phyloP scores from a whole-genome alignment of 2,888 invertebrate species.

The Macaria liturata region DNA sequence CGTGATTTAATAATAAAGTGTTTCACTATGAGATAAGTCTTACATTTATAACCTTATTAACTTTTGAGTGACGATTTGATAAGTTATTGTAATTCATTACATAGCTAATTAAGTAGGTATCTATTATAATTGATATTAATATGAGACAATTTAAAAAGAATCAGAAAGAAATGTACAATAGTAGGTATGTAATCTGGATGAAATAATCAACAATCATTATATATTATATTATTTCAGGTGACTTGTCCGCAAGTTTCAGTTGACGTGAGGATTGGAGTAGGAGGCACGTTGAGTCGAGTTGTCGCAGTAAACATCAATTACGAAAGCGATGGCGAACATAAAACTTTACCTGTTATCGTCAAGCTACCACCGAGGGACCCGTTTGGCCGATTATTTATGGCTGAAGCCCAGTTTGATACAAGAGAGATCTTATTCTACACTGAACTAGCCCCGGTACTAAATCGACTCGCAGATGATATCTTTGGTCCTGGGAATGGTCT shows the following conservation, averaged over 20 bases:
- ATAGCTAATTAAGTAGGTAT: too few relatives aligned
- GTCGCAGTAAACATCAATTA: constrained; percentile 89
- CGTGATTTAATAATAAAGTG: too few relatives aligned
- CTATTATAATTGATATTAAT: too few relatives aligned
- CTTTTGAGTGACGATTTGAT: too few relatives aligned
- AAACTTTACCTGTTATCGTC: constrained; percentile 84
- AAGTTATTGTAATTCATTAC: too few relatives aligned
- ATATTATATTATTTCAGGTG: neutral
- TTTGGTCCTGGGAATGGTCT: constrained; percentile 67
- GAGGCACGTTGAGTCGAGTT: constrained; percentile 90
- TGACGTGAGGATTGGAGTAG: constrained; percentile 84
- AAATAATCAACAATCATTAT: neutral
- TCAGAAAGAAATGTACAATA: too few relatives aligned
- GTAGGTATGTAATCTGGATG: too few relatives aligned
- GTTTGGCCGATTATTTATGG: constrained; percentile 90
- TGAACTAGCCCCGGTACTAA: constrained; percentile 88
- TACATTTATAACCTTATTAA: too few relatives aligned
- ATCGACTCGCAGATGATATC: constrained; percentile 86
- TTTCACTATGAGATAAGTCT: too few relatives aligned
- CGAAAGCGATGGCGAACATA: constrained; percentile 62
- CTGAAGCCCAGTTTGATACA: constrained; percentile 92
- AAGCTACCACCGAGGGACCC: constrained; percentile 91
- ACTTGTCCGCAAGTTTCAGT: constrained; percentile 57
- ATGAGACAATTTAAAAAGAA: too few relatives aligned
- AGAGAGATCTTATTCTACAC: constrained; percentile 93